phyloP scores from a whole-genome alignment of 2,888 invertebrate genomes.

The Leucoptera coffeella region DNA sequence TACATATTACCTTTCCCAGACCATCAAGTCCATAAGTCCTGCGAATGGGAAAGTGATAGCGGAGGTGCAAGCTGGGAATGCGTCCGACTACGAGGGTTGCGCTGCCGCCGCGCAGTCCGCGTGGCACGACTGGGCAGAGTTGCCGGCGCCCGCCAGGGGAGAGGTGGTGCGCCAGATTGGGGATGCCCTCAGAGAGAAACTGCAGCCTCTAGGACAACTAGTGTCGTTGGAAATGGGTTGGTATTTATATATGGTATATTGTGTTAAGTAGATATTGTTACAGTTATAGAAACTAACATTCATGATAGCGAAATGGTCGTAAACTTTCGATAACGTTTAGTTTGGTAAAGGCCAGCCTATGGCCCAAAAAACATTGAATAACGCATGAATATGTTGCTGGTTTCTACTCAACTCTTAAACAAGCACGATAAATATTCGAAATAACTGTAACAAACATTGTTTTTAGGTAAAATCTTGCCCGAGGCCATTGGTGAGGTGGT shows the following conservation, averaged over 20 bases:
- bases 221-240: constrained; percentile 98
- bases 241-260: too few species aligned
- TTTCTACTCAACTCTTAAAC: too few species aligned
- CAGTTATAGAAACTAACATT: too few species aligned
- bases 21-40: constrained; percentile 74
- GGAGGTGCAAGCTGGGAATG: constrained; percentile 71
- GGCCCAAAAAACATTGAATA: too few species aligned
- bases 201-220: constrained; percentile 82
- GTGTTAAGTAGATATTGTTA: too few species aligned
- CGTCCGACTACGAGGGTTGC: constrained; percentile 78
- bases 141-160: constrained; percentile 89
- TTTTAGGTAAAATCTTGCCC: constrained; percentile 80
- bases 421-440: too few species aligned
- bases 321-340: too few species aligned
- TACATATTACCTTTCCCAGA: constrained; percentile 47
- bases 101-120: constrained; percentile 71
- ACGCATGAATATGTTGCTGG: too few species aligned
- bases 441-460: background rate
- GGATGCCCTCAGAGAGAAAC: constrained; percentile 82
- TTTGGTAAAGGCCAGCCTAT: too few species aligned
- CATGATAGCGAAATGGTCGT: too few species aligned
- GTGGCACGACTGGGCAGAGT: constrained; percentile 78
- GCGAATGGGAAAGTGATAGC: constrained; percentile 86
- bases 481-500: constrained; percentile 97
- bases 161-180: constrained; percentile 98